Base-by-base conservation (phyloP, 2,113 vertebrate genomes). In the Passerina amoena region DNA sequence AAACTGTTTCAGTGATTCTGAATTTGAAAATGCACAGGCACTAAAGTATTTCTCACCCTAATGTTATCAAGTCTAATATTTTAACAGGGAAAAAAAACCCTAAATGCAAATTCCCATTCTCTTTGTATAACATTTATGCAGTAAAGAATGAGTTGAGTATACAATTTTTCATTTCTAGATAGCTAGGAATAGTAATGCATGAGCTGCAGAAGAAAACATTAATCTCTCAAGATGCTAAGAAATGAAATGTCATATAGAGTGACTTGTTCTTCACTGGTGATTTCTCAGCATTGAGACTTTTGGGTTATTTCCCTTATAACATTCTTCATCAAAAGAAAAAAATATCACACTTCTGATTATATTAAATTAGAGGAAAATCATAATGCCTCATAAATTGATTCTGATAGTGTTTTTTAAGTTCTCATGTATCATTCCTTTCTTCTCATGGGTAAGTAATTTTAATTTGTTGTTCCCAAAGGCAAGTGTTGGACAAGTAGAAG, bases 51-150 rank as follows among this genome's bases (percentile, higher is more conserved):
- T 97, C 77, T 97, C 53, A 82, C 31, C 28, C 31, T 97, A 75
- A 82, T 82, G 28, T 76, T 97, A 96, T 75, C 78, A 92, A 97
- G 83, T 72, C 63, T 76, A 94, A 85, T 94, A 96, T 96, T 97
- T 98, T 96, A 97, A 87, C 65, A 84, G 75, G 72, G 64, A 51
- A 84, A 92, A 69, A 89, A 40, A 21, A 4, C 2, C 7, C 47
- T 84, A 92, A 96, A 91, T 96, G 94, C 91, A 98, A 96, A 97
- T 97, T 97, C 92, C 57, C 48, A 76, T 97, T 97, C 86, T 94
- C 92, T 96, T 96, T 96, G 86, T 96, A 81, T 96, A 98, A 97
- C 78, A 96, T 97, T 97, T 98, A 94, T 91, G 86, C 82, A 94
- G 87, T 96, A 97, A 97, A 96, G 91, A 97, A 97, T 96, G 92